Percentiles rank a stretch among this genome's conserved stretches.
Conservation (phyloP, 2,113 vertebrate genomes). For the Callospermophilus lateralis region DNA sequence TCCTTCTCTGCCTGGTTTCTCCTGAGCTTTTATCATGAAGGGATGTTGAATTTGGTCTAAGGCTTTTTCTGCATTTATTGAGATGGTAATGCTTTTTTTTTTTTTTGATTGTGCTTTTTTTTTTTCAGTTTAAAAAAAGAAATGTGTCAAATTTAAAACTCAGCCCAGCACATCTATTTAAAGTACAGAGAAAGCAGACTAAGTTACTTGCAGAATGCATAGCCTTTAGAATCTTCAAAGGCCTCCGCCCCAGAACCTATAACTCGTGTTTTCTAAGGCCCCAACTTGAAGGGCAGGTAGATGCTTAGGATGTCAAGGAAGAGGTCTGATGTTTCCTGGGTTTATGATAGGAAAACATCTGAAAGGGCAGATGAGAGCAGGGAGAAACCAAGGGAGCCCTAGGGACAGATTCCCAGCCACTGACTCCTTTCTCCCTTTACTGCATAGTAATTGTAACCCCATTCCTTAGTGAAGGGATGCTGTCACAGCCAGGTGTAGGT, state of each 20-base stretch:
- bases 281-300: neutral
- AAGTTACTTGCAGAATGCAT: conserved; percentile 36
- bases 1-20: neutral
- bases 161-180: conserved; percentile 76
- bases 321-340: neutral
- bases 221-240: conserved; percentile 44
- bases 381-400: neutral
- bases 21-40: neutral
- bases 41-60: neutral
- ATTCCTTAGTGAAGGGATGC: accelerated
- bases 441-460: neutral
- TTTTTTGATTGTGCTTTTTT: conserved; percentile 63
- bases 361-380: neutral
- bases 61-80: neutral
- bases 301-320: neutral
- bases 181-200: conserved; percentile 75
- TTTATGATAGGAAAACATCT: neutral
- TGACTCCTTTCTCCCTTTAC: neutral
- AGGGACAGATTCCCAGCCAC: neutral
- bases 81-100: neutral
- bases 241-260: neutral
- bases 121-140: conserved; percentile 70
- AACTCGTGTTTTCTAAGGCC: neutral
- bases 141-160: conserved; percentile 77
- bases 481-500: neutral